phyloP scores from a whole-genome alignment of 2,888 invertebrate genomes.

The Drosophila mimica region DNA sequence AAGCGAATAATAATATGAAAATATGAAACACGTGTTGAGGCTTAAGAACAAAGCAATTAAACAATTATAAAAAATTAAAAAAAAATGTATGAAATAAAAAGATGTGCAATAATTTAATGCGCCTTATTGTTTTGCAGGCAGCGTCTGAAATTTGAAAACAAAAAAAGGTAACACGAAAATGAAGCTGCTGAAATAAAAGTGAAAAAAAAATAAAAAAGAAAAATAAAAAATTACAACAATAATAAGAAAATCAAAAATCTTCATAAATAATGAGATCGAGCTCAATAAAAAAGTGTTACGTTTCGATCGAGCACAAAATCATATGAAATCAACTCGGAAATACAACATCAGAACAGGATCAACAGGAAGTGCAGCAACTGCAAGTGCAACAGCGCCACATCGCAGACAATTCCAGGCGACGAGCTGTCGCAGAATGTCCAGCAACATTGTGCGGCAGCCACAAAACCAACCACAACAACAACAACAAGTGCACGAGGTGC shows the following conservation, averaged over 20 bases:
- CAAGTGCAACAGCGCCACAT: neutral
- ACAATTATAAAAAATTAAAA: constrained; percentile 37
- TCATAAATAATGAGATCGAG: constrained; percentile 58
- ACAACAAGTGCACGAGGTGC: constrained; percentile 27
- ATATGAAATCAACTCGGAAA: constrained; percentile 1
- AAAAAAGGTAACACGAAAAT: constrained; percentile 20
- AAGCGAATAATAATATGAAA: neutral
- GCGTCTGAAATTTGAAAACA: constrained; percentile 15
- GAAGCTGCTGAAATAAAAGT: constrained; percentile 13
- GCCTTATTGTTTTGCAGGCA: constrained; percentile 32
- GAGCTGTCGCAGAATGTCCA: constrained; percentile 59
- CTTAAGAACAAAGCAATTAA: constrained; percentile 7
- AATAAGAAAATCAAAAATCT: constrained; percentile 6
- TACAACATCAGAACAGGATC: neutral
- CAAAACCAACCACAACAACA: constrained; percentile 29
- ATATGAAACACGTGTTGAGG: neutral
- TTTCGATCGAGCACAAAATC: constrained; percentile 19
- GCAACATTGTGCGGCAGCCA: constrained; percentile 59
- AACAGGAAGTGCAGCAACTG: neutral
- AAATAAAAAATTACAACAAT: neutral
- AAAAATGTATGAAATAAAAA: constrained; percentile 13
- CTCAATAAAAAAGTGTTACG: constrained; percentile 41
- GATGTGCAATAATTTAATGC: constrained; percentile 22
- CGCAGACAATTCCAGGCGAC: constrained; percentile 5
- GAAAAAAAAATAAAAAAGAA: constrained; percentile 1